Evolutionary conservation across 2,797 vertebrate genomes (phyloP), one percentile per base, ranked within the genome.

Genomic region (Eulemur albifrons): DNA sequence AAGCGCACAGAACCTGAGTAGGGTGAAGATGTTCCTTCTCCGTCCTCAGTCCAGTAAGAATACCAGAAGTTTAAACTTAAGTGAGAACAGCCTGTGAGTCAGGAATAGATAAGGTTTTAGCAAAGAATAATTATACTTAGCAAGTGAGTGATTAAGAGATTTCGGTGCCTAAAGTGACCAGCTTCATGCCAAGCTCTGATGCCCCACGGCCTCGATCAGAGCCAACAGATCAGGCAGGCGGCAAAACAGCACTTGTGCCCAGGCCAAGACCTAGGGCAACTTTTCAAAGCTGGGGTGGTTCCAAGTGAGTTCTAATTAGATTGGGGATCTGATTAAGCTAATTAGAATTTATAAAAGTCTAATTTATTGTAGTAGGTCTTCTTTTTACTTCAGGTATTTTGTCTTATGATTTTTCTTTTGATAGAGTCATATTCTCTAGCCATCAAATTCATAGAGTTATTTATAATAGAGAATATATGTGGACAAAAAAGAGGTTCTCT

Each of bases 81-180:
- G 61, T 92, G 84, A 72, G 65, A 94, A 80, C n/a, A 97, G 82
- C 72, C 73, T 93, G 75, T 86, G 52, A 93, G 73, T 92, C 67
- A 75, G 32, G 38, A 96, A 88, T 90, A 97, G 84, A 91, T 92
- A 69, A 85, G 72, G 73, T 85, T 76, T 96, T 96, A 92, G 48
- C 75, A 95, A 76, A 95, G 65, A 84, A 9, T 96, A 95, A 94
- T 97, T 96, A 94, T 92, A 94, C 65, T 96, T 92, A 93, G 84
- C 8, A 2, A 54, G 76, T 79, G 76, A 96, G 57, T 94, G 83
- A 96, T 95, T 94, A 95, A 96, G 84, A 88, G 67, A 21, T 90
- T 95, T 96, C 63, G 43, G 45, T 92, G 57, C 72, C 76, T 92
- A 87, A 94, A 90, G 61, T 90, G 88, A 92, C 43, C 88, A 88